Conservation (phyloP, 1,140 invertebrate genomes). For the Cyrtorhinus lividipennis region DNA sequence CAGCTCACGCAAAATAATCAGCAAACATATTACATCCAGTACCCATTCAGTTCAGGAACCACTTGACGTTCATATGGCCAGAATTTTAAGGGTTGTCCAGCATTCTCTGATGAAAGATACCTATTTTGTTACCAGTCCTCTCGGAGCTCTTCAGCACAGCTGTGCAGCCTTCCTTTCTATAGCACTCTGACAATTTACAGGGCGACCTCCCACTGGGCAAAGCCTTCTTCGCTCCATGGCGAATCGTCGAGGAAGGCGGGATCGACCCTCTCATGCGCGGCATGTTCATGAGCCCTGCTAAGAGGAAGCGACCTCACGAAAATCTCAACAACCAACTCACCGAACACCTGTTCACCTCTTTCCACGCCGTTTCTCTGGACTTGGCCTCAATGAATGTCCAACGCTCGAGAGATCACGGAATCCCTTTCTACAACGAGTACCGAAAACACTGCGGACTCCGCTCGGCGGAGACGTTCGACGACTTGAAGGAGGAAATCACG, state of each 20-base stretch:
- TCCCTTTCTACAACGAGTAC: conserved; percentile 83
- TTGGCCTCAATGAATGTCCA: conserved; percentile 96
- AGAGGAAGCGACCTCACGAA: conserved; percentile 67
- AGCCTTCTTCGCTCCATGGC: conserved; percentile 94
- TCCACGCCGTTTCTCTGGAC: conserved; percentile 85
- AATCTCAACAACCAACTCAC: conserved; percentile 92
- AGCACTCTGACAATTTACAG: too few species aligned
- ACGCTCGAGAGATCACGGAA: conserved; percentile 34
- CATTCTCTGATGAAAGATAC: too few species aligned
- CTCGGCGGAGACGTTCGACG: conserved; percentile 67
- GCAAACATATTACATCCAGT: too few species aligned
- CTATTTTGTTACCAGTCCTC: too few species aligned
- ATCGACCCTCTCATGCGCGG: conserved; percentile 90
- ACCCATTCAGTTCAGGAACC: too few species aligned
- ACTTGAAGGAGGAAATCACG: conserved; percentile 65
- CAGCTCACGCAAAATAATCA: too few species aligned
- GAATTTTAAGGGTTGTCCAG: too few species aligned
- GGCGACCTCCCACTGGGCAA: conserved; percentile 75
- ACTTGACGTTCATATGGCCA: too few species aligned
- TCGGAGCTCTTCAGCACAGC: too few species aligned
- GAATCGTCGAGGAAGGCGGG: conserved; percentile 89
- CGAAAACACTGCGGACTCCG: conserved; percentile 73
- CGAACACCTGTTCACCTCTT: conserved; percentile 77
- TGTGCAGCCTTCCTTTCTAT: too few species aligned
- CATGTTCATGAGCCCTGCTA: conserved; percentile 76